Evolutionary conservation across 1,140 invertebrate species (phyloP).

Genomic region (Nasonia giraulti): DNA sequence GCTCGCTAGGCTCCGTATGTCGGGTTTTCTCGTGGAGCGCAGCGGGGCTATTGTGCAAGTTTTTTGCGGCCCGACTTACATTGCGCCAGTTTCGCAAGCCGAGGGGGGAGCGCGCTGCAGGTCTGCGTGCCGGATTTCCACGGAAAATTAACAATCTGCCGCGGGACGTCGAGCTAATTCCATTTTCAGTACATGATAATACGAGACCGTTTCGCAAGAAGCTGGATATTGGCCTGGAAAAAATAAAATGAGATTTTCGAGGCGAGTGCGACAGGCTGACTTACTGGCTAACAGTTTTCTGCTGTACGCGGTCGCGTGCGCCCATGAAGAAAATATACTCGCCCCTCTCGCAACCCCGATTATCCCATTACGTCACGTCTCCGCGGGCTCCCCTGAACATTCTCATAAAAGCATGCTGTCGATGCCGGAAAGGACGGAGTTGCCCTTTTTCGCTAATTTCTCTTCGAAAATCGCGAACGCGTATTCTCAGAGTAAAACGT

Average conservation of each 20-base stretch:
- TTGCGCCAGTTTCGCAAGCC: neutral
- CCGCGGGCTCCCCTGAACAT: no score
- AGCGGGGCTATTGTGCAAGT: constrained; percentile 35
- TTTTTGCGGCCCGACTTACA: constrained; percentile 33
- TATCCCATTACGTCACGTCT: no score
- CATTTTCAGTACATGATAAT: neutral
- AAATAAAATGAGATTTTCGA: neutral
- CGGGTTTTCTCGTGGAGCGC: constrained; percentile 21
- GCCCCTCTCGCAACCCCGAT: no score
- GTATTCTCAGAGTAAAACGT: no score
- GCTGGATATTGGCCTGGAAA: neutral
- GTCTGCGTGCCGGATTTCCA: constrained; percentile 34
- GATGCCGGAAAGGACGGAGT: no score
- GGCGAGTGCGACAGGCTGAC: no score
- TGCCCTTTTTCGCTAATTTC: neutral
- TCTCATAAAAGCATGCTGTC: no score
- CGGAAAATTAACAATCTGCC: constrained; percentile 36
- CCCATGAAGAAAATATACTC: neutral
- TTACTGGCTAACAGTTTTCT: no score
- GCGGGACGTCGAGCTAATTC: constrained; percentile 4
- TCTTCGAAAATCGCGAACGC: no score
- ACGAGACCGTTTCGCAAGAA: neutral
- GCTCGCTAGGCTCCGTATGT: constrained; percentile 13
- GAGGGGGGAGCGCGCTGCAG: neutral
- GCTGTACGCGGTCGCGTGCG: neutral